These are phyloP conservation scores for Lepetodrilus schrolli DNA, from an alignment of 2,888 invertebrate genomes.

Conservation along the genomic window DNA sequence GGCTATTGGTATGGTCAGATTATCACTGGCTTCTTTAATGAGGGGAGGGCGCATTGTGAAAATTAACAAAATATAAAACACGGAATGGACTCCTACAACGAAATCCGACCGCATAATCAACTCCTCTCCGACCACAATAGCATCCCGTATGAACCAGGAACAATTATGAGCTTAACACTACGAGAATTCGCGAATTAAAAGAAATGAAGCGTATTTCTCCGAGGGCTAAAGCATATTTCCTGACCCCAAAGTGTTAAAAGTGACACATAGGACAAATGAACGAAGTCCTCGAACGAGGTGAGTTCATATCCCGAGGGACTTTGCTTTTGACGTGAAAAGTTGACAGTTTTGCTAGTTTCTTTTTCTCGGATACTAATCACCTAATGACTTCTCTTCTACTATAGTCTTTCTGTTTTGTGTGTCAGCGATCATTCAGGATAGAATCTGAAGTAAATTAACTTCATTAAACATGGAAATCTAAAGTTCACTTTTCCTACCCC, in stretches of 20 bases:
- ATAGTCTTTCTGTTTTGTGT: background rate
- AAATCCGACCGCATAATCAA: slow-evolving; percentile 10
- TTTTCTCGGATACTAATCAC: slow-evolving; percentile 19
- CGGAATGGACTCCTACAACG: background rate
- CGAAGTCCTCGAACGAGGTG: background rate
- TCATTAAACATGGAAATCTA: background rate
- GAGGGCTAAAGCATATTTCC: slow-evolving; percentile 7
- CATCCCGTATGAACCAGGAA: background rate
- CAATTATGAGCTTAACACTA: background rate
- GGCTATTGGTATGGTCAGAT: slow-evolving; percentile 2
- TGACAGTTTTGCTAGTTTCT: slow-evolving; percentile 1
- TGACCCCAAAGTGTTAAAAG: slow-evolving; percentile 20
- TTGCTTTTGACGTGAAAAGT: background rate
- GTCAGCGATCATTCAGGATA: background rate
- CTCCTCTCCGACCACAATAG: background rate
- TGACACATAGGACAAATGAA: slow-evolving; percentile 24
- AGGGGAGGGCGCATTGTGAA: background rate
- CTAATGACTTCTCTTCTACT: slow-evolving; percentile 24
- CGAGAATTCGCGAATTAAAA: background rate
- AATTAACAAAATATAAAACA: slow-evolving; percentile 21
- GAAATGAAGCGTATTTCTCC: background rate
- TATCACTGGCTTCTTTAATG: slow-evolving; percentile 5
- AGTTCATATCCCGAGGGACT: background rate
- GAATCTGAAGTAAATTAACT: slow-evolving; percentile 20
- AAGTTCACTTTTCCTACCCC: too few relatives aligned